Conservation (phyloP, 2,797 vertebrate species). For the Cygnus olor region DNA sequence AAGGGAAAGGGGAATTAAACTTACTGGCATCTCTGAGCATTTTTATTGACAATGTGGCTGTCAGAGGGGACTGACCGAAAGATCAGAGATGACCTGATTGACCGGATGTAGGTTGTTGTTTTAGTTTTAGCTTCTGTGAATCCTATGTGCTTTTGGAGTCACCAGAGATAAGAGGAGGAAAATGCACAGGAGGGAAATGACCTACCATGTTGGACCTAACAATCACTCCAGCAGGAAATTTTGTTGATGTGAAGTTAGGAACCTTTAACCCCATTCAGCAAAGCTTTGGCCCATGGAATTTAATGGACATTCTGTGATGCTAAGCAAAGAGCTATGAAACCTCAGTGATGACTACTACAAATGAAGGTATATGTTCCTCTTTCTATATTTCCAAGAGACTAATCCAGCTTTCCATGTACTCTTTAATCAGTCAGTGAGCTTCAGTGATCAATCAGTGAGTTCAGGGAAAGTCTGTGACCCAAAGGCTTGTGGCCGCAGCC, state of each 20-base stretch:
- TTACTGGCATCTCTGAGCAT: not conserved
- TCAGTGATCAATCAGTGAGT: not conserved
- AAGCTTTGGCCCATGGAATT: not conserved
- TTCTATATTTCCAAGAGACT: not conserved
- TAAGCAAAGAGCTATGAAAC: not conserved
- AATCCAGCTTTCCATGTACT: not conserved
- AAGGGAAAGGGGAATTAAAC: not conserved
- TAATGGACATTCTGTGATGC: not conserved
- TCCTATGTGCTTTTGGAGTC: slow-evolving; percentile 42
- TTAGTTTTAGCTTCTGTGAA: slow-evolving; percentile 45
- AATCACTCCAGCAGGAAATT: not conserved
- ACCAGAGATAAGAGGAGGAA: slow-evolving; percentile 57
- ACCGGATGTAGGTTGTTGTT: slow-evolving; percentile 32
- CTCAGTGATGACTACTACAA: not conserved
- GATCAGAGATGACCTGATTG: slow-evolving; percentile 30
- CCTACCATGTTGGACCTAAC: slow-evolving; percentile 31
- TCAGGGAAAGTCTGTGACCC: not conserved
- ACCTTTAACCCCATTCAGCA: not conserved
- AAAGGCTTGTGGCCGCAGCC: not conserved
- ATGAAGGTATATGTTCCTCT: accelerated
- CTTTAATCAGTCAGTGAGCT: not conserved
- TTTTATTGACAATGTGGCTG: slow-evolving; percentile 20
- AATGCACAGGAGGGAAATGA: slow-evolving; percentile 21
- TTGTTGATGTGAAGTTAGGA: slow-evolving; percentile 17
- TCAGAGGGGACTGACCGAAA: slow-evolving; percentile 53